Percentiles rank a stretch among this genome's conserved stretches.
phyloP scores from a whole-genome alignment of 2,888 invertebrate species.

The Syrista parreyssii region DNA sequence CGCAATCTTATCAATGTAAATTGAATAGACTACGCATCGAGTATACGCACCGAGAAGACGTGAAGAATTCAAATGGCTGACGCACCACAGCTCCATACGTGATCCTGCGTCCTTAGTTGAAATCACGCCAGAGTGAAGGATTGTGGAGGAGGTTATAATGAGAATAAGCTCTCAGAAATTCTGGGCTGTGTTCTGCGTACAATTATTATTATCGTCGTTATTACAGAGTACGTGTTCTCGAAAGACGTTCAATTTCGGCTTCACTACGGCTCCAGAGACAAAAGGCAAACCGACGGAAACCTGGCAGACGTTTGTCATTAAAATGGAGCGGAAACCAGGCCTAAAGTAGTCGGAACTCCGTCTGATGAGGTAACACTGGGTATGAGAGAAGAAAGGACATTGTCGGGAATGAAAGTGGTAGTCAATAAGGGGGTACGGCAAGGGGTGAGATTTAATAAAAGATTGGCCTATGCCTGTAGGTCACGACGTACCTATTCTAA shows the following conservation, averaged over 20 bases:
- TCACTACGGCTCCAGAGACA: neutral
- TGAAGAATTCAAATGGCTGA: neutral
- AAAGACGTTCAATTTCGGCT: constrained; percentile 11
- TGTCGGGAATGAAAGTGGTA: constrained; percentile 23
- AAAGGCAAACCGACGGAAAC: constrained; percentile 32
- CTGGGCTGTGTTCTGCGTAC: neutral
- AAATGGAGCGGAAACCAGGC: constrained; percentile 49
- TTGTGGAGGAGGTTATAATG: neutral
- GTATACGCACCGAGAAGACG: neutral
- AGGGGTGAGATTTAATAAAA: constrained; percentile 53
- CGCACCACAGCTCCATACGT: neutral
- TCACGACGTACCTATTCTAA: constrained; percentile 13
- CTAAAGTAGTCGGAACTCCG: constrained; percentile 52
- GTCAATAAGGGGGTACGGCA: constrained; percentile 19
- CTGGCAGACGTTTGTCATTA: constrained; percentile 55
- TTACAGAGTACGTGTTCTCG: constrained; percentile 9
- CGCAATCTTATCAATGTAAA: neutral
- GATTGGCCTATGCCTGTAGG: constrained; percentile 40
- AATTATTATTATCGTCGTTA: neutral
- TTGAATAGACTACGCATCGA: neutral
- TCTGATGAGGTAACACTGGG: constrained; percentile 40
- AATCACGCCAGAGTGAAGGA: neutral
- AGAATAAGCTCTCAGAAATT: neutral
- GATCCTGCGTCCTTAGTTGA: neutral
- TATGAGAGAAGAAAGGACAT: constrained; percentile 17